A percentile compares a stretch with the other conserved stretches of the same genome.
phyloP scores from a whole-genome alignment of 2,113 vertebrate species.

The Connochaetes taurinus region DNA sequence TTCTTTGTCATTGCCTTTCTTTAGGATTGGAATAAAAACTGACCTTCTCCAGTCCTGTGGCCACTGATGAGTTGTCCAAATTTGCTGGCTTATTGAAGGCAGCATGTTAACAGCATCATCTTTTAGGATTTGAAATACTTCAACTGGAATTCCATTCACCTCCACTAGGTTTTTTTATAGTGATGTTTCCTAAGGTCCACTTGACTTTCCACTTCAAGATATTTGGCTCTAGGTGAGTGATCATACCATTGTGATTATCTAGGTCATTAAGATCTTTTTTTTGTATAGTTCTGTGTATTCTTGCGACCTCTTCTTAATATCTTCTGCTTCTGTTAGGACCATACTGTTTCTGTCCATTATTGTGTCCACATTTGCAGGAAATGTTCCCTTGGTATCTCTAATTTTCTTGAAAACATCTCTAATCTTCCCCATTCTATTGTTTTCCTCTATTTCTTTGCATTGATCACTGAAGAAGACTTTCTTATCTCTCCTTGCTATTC shows the following conservation, averaged over 20 bases:
- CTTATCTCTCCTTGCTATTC: not conserved
- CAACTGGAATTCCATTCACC: not conserved
- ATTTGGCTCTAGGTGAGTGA: not conserved
- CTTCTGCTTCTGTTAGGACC: not conserved
- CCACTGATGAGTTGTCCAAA: not conserved
- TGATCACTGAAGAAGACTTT: not conserved
- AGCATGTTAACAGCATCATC: not conserved
- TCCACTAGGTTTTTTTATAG: not conserved
- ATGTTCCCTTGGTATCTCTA: not conserved
- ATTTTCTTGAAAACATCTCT: not conserved
- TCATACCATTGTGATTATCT: not conserved
- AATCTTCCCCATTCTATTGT: not conserved
- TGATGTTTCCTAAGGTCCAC: not conserved
- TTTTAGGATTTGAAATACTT: not conserved
- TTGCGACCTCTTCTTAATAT: not conserved
- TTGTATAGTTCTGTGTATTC: not conserved
- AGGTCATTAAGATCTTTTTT: not conserved
- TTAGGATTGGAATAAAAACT: not conserved
- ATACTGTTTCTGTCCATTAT: fast-evolving
- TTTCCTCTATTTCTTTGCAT: not conserved
- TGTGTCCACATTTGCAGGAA: not conserved
- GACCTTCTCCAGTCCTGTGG: not conserved
- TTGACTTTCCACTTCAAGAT: not conserved
- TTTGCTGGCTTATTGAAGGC: not conserved
- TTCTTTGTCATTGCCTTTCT: not conserved